Conservation (phyloP, 2,797 vertebrate species). For the Meriones psammophilus region DNA sequence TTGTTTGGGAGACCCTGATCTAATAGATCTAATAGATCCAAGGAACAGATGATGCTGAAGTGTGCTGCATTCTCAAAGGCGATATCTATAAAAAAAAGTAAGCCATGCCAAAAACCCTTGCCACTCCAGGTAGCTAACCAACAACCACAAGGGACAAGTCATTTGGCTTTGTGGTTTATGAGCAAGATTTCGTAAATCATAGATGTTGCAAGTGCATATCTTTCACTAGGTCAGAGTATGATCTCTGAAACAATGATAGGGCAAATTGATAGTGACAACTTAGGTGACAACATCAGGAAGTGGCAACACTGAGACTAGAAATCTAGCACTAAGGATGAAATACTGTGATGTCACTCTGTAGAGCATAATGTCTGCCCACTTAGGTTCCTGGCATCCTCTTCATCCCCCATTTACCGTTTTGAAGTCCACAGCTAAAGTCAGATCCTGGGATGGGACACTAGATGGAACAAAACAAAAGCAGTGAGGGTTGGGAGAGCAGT, state of each 20-base stretch:
- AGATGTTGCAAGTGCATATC: not conserved
- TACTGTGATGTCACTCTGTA: not conserved
- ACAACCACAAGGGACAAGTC: not conserved
- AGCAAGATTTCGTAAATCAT: not conserved
- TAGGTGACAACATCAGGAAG: not conserved
- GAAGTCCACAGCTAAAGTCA: not conserved
- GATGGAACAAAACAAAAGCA: not conserved
- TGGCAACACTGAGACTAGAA: not conserved
- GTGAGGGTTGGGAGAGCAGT: not conserved
- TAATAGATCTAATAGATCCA: not conserved
- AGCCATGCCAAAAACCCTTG: not conserved
- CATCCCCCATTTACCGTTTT: not conserved
- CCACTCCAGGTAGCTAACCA: not conserved
- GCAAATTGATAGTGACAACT: not conserved
- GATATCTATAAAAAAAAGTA: not conserved
- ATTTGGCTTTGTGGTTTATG: constrained; percentile 10
- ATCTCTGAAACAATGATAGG: not conserved
- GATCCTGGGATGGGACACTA: not conserved
- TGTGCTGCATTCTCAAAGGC: not conserved
- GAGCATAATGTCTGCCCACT: not conserved
- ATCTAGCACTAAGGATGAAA: not conserved
- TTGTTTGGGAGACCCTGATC: not conserved
- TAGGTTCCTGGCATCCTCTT: not conserved
- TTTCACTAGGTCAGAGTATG: not conserved
- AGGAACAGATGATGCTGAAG: not conserved